Conservation (phyloP, 2,797 vertebrate genomes). For the Xyrichtys novacula region DNA sequence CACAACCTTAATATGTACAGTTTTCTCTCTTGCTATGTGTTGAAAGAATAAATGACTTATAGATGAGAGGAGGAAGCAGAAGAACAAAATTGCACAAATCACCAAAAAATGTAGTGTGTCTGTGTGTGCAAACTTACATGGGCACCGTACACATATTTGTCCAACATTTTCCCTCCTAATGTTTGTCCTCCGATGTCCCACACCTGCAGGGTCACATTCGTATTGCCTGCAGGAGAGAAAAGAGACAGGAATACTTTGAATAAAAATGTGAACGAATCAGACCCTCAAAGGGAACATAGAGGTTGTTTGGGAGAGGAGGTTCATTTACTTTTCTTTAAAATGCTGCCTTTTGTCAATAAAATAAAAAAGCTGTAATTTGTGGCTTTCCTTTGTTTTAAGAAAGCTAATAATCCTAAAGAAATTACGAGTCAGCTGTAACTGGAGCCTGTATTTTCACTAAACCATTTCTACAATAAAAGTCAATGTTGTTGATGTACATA, state of each 20-base stretch:
- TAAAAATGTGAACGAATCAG: background rate
- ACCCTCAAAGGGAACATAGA: background rate
- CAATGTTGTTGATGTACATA: slow-evolving; percentile 60
- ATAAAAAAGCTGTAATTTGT: slow-evolving; percentile 18
- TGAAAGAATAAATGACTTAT: background rate
- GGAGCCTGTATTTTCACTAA: slow-evolving; percentile 54
- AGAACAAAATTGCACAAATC: slow-evolving; percentile 17
- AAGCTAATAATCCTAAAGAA: slow-evolving; percentile 53
- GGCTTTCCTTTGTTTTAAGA: slow-evolving; percentile 58
- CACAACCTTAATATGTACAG: no score
- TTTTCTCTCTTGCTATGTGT: slow-evolving; percentile 11
- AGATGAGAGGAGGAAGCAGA: background rate
- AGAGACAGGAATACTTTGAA: slow-evolving; percentile 21
- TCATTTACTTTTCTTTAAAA: slow-evolving; percentile 29
- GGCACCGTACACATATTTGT: slow-evolving; percentile 98
- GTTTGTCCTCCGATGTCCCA: slow-evolving; percentile 99
- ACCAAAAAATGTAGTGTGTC: slow-evolving; percentile 6
- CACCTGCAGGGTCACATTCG: slow-evolving; percentile 97
- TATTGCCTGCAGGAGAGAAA: slow-evolving; percentile 87
- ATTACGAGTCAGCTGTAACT: slow-evolving; percentile 57
- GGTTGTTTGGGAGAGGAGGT: background rate
- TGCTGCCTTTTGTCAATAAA: slow-evolving; percentile 2
- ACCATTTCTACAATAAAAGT: slow-evolving; percentile 65
- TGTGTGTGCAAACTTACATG: slow-evolving; percentile 82
- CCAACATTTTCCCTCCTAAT: slow-evolving; percentile 98